phyloP scores from a whole-genome alignment of 2,797 vertebrate genomes.

The Sebastes steindachneri region DNA sequence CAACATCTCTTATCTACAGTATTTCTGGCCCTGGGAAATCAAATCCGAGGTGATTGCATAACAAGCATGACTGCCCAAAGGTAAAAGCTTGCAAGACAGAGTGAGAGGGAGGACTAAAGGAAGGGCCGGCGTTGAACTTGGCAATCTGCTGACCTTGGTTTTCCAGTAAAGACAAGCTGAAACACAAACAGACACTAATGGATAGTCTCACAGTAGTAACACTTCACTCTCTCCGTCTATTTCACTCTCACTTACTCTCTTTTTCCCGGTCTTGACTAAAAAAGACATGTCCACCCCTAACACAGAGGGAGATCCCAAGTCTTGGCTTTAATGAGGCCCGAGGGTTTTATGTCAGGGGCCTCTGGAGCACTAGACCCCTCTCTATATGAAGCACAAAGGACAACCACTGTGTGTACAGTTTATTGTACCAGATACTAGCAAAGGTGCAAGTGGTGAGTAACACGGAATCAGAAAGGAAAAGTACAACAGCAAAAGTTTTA shows the following conservation, averaged over 20 bases:
- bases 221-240: neutral
- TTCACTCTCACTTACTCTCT: neutral
- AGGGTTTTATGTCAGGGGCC: slow-evolving; percentile 28
- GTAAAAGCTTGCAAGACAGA: slow-evolving; percentile 32
- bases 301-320: slow-evolving; percentile 10
- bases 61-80: neutral
- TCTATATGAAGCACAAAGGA: slow-evolving; percentile 11
- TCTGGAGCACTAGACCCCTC: slow-evolving; percentile 4
- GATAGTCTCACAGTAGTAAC: neutral
- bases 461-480: neutral
- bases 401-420: neutral
- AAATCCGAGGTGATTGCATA: slow-evolving; percentile 14
- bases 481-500: neutral
- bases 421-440: neutral
- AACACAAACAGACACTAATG: slow-evolving; percentile 36
- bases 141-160: slow-evolving; percentile 39
- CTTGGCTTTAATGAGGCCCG: slow-evolving; percentile 64
- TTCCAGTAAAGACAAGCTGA: slow-evolving; percentile 7
- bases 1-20: neutral
- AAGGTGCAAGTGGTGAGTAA: neutral
- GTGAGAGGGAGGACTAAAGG: neutral
- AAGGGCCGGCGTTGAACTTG: neutral
- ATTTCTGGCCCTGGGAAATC: slow-evolving; percentile 13
- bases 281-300: slow-evolving; percentile 13
- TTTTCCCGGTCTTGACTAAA: slow-evolving; percentile 8